These are phyloP conservation scores for Spinus olivaceus DNA, from an alignment of 2,797 vertebrate species.

Conservation along the genomic window DNA sequence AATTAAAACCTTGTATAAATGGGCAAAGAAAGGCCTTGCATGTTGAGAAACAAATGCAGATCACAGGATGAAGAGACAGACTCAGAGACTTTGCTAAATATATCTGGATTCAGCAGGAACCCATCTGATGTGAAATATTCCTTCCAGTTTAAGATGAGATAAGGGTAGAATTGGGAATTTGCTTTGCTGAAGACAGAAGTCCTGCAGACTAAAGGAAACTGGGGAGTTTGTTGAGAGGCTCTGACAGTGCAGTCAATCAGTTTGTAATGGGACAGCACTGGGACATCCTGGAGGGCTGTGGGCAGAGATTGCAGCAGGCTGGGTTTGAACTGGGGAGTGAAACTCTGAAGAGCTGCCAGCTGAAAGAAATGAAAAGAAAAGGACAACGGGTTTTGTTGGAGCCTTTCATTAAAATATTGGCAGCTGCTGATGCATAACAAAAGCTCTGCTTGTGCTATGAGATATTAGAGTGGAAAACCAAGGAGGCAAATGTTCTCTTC, in stretches of 20 bases:
- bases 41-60: background rate
- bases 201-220: background rate
- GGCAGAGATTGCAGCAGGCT: background rate
- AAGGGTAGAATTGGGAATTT: background rate
- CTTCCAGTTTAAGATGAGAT: background rate
- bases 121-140: background rate
- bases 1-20: background rate
- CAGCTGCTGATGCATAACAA: conserved; percentile 63
- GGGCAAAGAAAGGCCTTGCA: background rate
- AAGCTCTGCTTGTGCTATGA: conserved; percentile 55
- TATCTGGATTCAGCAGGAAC: background rate
- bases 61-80: background rate
- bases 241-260: background rate
- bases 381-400: conserved; percentile 35
- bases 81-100: background rate
- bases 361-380: conserved; percentile 50
- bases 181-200: background rate
- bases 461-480: conserved; percentile 40
- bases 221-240: background rate
- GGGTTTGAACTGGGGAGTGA: conserved; percentile 14
- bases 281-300: background rate
- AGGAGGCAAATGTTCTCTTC: conserved; percentile 55
- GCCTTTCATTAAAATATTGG: conserved; percentile 64
- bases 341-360: conserved; percentile 24
- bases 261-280: conserved; percentile 4